Base-by-base conservation (phyloP, 2,797 vertebrate species). In the Cyprinella venusta region DNA sequence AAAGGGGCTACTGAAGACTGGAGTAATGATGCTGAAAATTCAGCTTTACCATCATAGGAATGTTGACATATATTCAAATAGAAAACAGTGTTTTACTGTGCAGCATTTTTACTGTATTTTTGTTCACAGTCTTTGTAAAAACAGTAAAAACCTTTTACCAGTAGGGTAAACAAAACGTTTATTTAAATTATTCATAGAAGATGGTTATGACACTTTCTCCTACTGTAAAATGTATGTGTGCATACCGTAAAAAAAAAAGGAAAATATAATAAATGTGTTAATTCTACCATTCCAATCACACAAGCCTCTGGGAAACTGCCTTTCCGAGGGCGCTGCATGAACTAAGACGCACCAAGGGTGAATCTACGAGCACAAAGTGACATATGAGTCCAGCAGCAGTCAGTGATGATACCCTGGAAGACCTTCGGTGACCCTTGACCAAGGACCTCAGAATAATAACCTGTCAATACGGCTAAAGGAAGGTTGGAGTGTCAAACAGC, bases 391-490 rank as follows among this genome's bases (percentile, higher is more conserved):
- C 10, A 8, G 67, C 75, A 69, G 71, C 12, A 52, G 63, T 85
- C 71, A 6, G 42, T 67, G 80, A 76, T 56, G 80, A 76, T 56
- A 67, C 80, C n/a, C 26, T 52, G 64, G 8, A 67, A 67, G 80
- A 54, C 61, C 71, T 76, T 82, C 48, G 33, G 9, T 67, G 80
- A 65, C 70, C 71, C 15, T 45, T 56, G 18, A 56, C 45, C 16
- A 2, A 54, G 70, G 64, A 77, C 74, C 24, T 56, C 26, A 69
- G 38, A 68, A 77, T 70, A 70, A 83, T 61, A 61, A 42, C 26
- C 2, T 33, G 52, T 69, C 72, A 83, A 83, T 83, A 56, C 10
- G 2, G 72, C 50, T 48, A 69, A 45, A n/a, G 48, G 26, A 83
- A 76, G 38, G 50, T 69, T 76, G 68, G 3, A 3, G 19, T 45